Evolutionary conservation across 1,140 invertebrate genomes (phyloP).

Genomic region (Ridgeia piscesae): DNA sequence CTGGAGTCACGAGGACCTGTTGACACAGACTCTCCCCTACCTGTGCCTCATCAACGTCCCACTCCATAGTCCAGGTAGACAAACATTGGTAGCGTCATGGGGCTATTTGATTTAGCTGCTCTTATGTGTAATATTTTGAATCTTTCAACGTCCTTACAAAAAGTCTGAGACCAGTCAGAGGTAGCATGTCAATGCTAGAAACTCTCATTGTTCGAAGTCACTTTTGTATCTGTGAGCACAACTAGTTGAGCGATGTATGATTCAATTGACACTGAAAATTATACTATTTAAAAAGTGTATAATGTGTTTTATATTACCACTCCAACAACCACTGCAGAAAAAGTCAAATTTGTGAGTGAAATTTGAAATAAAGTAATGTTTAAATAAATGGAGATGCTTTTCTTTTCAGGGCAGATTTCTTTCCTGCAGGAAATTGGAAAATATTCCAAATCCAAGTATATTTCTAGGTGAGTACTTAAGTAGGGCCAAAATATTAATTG

Average conservation of each 20-base stretch:
- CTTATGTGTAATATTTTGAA: background rate
- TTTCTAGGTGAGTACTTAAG: background rate
- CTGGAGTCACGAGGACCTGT: constrained; percentile 38
- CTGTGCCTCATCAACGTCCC: constrained; percentile 44
- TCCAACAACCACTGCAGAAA: too few relatives aligned
- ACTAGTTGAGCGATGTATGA: background rate
- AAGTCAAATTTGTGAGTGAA: background rate
- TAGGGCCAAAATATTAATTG: constrained; percentile 3
- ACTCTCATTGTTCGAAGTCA: background rate
- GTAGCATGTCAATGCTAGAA: background rate
- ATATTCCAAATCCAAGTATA: constrained; percentile 32
- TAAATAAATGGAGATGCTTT: background rate
- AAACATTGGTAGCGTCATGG: background rate
- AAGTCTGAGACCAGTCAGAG: too few relatives aligned
- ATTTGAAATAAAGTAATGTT: background rate
- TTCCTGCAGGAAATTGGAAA: constrained; percentile 38
- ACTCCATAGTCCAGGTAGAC: constrained; percentile 44
- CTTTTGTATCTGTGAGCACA: background rate
- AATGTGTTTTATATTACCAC: too few relatives aligned
- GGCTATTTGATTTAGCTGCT: background rate
- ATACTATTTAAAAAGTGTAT: too few relatives aligned
- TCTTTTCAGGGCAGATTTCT: constrained; percentile 32
- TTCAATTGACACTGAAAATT: background rate
- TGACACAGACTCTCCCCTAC: constrained; percentile 44
- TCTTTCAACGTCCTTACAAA: too few relatives aligned